Evolutionary conservation across 2,797 vertebrate species (phyloP).

Genomic region (Tragelaphus eurycerus): DNA sequence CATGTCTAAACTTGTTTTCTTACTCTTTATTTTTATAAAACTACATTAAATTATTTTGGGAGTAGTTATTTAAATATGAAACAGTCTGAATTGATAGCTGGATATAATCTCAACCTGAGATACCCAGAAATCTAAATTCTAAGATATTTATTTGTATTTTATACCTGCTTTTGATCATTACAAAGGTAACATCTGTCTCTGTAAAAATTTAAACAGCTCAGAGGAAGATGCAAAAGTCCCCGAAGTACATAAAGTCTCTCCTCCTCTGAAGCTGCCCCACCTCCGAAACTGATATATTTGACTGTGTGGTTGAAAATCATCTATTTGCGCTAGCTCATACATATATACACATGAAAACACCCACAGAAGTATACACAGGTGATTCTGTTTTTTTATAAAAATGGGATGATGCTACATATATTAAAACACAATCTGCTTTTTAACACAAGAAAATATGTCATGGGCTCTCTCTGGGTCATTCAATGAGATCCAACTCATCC

Average conservation of each 20-base stretch:
- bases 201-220: not conserved
- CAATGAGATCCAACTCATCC: not conserved
- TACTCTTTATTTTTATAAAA: constrained; percentile 15
- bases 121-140: not conserved
- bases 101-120: not conserved
- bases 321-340: not conserved
- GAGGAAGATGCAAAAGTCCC: not conserved
- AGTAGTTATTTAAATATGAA: constrained; percentile 2
- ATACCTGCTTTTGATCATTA: not conserved
- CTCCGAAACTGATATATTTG: not conserved
- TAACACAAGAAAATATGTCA: not conserved
- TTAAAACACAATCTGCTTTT: constrained; percentile 28
- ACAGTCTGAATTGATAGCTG: not conserved
- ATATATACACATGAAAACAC: not conserved
- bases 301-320: not conserved
- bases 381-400: constrained; percentile 42
- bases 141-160: not conserved
- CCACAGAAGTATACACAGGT: not conserved
- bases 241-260: not conserved
- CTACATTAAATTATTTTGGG: not conserved
- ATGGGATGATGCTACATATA: not conserved
- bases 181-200: not conserved
- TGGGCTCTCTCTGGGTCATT: not conserved
- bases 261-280: not conserved
- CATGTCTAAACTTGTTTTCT: not conserved